These are phyloP conservation scores for Lepus timidus DNA, from an alignment of 2,113 vertebrate species.

Conservation along the genomic window DNA sequence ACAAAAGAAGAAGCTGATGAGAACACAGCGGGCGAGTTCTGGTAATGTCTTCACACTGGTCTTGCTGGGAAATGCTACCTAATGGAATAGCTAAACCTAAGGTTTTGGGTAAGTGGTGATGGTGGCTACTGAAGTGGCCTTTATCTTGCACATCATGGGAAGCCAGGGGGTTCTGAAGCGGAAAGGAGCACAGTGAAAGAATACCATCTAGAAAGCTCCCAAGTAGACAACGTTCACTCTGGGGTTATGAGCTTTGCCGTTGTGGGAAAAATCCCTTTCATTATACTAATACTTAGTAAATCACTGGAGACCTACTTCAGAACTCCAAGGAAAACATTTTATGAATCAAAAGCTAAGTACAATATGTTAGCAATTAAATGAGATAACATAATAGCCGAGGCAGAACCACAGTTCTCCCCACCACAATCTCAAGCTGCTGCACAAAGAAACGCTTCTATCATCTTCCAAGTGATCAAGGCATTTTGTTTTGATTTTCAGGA, in stretches of 20 bases:
- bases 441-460: slow-evolving; percentile 71
- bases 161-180: slow-evolving; percentile 7
- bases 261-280: slow-evolving; percentile 64
- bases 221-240: not conserved
- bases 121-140: not conserved
- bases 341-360: slow-evolving; percentile 81
- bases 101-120: slow-evolving; percentile 6
- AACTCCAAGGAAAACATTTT: slow-evolving; percentile 82
- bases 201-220: slow-evolving; percentile 45
- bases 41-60: not conserved
- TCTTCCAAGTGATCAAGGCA: slow-evolving; percentile 73
- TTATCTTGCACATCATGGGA: slow-evolving; percentile 33
- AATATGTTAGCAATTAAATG: slow-evolving; percentile 82
- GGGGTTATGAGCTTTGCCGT: slow-evolving; percentile 15
- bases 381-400: slow-evolving; percentile 77
- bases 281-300: slow-evolving; percentile 74
- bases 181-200: not conserved
- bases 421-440: slow-evolving; percentile 58
- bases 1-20: not conserved
- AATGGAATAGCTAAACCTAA: not conserved
- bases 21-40: not conserved
- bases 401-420: slow-evolving; percentile 71
- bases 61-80: not conserved
- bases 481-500: slow-evolving; percentile 77
- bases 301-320: slow-evolving; percentile 76